Evolutionary conservation across 2,797 vertebrate species (phyloP).

Genomic region (Erpetoichthys calabaricus): DNA sequence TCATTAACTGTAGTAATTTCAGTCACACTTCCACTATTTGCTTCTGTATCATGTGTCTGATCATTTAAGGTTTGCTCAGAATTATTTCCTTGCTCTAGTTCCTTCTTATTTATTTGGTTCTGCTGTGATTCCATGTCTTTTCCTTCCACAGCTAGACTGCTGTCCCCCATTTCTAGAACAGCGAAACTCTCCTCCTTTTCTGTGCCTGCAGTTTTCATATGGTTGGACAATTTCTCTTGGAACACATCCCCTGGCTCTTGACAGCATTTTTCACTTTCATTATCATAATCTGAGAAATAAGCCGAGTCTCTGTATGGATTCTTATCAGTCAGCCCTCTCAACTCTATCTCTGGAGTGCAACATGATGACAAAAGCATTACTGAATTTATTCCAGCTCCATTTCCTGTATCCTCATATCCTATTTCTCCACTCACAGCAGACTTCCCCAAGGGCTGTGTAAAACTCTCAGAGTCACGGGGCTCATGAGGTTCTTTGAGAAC

Average conservation of each 20-base stretch:
- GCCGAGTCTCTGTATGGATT: conserved; percentile 84
- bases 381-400: conserved; percentile 16
- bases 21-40: conserved; percentile 19
- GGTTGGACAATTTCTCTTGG: conserved; percentile 27
- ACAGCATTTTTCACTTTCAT: conserved; percentile 51
- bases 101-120: background rate
- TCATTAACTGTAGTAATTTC: background rate
- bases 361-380: conserved; percentile 28
- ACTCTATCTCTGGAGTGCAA: conserved; percentile 39
- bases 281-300: conserved; percentile 87
- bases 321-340: conserved; percentile 50
- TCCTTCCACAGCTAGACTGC: conserved; percentile 18
- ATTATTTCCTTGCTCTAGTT: conserved; percentile 3
- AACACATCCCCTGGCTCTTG: conserved; percentile 43
- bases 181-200: conserved; percentile 26
- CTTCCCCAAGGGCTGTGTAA: conserved; percentile 36
- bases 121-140: conserved; percentile 5
- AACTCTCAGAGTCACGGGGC: conserved; percentile 42
- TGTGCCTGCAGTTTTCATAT: conserved; percentile 13
- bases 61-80: conserved; percentile 16
- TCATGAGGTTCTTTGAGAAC: conserved; percentile 76
- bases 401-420: conserved; percentile 22
- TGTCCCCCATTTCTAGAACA: too few relatives aligned
- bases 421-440: conserved; percentile 29
- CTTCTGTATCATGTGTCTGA: conserved; percentile 21